Percentiles rank a stretch among this genome's conserved stretches.
Conservation (phyloP, 2,113 vertebrate species). For the Epinephelus moara region DNA sequence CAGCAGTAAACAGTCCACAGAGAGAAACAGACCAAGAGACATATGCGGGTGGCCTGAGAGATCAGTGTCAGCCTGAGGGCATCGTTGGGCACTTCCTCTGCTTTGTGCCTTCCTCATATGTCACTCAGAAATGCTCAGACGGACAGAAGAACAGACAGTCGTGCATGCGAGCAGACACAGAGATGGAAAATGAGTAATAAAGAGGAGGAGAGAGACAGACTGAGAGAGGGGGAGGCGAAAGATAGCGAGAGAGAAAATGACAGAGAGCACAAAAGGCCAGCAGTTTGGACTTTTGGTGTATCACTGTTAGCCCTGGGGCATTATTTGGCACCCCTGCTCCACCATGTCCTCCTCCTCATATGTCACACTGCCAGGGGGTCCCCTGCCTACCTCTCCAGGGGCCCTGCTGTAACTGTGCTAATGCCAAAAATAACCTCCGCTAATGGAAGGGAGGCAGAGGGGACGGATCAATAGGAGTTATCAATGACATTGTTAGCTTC, state of each 20-base stretch:
- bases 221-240: neutral
- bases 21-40: conserved; percentile 45
- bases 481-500: conserved; percentile 76
- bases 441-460: conserved; percentile 70
- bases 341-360: conserved; percentile 68
- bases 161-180: conserved; percentile 45
- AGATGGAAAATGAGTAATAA: conserved; percentile 55
- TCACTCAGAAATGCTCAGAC: conserved; percentile 67
- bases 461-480: conserved; percentile 81
- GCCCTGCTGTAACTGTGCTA: conserved; percentile 60
- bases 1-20: conserved; percentile 56
- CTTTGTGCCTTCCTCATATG: conserved; percentile 70
- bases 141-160: conserved; percentile 26
- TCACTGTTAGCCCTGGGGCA: conserved; percentile 65
- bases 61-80: conserved; percentile 73
- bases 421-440: conserved; percentile 74
- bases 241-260: neutral
- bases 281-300: conserved; percentile 58
- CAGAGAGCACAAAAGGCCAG: conserved; percentile 29
- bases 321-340: conserved; percentile 60
- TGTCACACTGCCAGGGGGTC: conserved; percentile 78
- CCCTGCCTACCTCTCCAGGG: conserved; percentile 70
- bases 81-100: conserved; percentile 71
- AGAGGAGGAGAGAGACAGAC: conserved; percentile 1
- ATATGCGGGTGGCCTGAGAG: conserved; percentile 59